Conservation (phyloP, 1,140 invertebrate genomes). For the Centruroides sculpturatus region DNA sequence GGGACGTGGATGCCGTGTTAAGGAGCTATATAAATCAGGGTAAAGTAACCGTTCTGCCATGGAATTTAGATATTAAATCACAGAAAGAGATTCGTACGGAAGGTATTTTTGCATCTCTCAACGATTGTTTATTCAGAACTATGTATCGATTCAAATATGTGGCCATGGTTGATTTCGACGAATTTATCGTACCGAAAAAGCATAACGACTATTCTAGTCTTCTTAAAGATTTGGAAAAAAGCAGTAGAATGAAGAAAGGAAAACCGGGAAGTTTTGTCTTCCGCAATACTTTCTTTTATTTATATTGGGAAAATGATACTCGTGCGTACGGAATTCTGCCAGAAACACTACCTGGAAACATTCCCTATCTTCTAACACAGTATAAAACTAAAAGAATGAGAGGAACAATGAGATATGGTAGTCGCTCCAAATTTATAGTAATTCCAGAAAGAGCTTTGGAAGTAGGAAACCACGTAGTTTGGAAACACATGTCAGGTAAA, state of each 20-base stretch:
- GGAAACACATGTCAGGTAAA: conserved; percentile 55
- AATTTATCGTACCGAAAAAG: conserved; percentile 60
- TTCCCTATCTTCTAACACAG: conserved; percentile 12
- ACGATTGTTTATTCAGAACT: conserved; percentile 80
- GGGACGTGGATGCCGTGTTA: conserved; percentile 52
- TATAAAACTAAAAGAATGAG: conserved; percentile 11
- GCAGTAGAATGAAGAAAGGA: conserved; percentile 1
- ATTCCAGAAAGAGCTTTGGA: conserved; percentile 64
- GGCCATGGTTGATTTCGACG: conserved; percentile 76
- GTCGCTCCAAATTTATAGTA: conserved; percentile 80
- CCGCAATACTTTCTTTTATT: conserved; percentile 83
- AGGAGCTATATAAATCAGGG: conserved; percentile 48
- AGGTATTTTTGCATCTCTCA: conserved; percentile 74
- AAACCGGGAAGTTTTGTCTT: conserved; percentile 41
- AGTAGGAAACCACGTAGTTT: conserved; percentile 40
- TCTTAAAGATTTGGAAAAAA: conserved; percentile 2
- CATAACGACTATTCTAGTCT: conserved; percentile 6
- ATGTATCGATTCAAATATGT: conserved; percentile 67
- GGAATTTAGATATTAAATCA: conserved; percentile 67
- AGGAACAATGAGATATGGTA: conserved; percentile 36
- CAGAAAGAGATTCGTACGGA: conserved; percentile 83
- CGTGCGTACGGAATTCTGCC: conserved; percentile 4
- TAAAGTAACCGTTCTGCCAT: conserved; percentile 62
- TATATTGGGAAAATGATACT: conserved; percentile 40
- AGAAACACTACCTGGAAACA: conserved; percentile 3